Evolutionary conservation across 2,888 invertebrate species (phyloP).

Genomic region (Andrena hattorfiana): DNA sequence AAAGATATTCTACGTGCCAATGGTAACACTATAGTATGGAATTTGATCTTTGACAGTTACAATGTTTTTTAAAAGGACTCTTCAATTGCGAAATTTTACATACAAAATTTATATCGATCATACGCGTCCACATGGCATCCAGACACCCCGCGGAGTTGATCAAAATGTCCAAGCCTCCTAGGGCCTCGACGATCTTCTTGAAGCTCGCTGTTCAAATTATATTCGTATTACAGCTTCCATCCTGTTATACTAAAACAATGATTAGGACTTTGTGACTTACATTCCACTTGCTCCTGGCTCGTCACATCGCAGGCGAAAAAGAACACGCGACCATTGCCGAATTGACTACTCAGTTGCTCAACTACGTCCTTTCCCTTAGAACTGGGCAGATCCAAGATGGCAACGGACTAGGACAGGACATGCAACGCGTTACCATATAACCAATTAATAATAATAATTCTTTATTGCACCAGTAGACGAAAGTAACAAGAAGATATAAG

Average conservation of each 20-base stretch:
- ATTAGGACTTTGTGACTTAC: conserved; percentile 79
- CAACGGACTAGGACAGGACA: conserved; percentile 70
- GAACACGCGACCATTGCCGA: conserved; percentile 84
- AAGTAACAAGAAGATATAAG: too few species aligned
- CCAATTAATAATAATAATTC: too few species aligned
- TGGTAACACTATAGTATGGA: too few species aligned
- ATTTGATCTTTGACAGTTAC: too few species aligned
- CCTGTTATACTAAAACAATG: neutral
- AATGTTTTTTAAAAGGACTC: too few species aligned
- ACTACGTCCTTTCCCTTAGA: conserved; percentile 83
- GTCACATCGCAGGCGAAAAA: conserved; percentile 86
- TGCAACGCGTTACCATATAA: too few species aligned
- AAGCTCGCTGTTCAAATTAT: conserved; percentile 70
- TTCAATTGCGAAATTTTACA: neutral
- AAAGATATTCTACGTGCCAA: too few species aligned
- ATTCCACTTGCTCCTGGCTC: conserved; percentile 84
- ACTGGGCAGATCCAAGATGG: conserved; percentile 82
- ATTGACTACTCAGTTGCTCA: conserved; percentile 83
- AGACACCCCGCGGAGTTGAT: conserved; percentile 81
- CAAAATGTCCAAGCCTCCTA: conserved; percentile 86
- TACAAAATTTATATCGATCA: conserved; percentile 15
- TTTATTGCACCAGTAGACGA: too few species aligned
- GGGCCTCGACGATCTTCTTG: conserved; percentile 82
- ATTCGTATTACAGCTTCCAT: neutral
- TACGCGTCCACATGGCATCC: conserved; percentile 64